These are phyloP conservation scores for Sterrhoptilus dennistouni DNA, from an alignment of 2,113 vertebrate species.

Conservation along the genomic window DNA sequence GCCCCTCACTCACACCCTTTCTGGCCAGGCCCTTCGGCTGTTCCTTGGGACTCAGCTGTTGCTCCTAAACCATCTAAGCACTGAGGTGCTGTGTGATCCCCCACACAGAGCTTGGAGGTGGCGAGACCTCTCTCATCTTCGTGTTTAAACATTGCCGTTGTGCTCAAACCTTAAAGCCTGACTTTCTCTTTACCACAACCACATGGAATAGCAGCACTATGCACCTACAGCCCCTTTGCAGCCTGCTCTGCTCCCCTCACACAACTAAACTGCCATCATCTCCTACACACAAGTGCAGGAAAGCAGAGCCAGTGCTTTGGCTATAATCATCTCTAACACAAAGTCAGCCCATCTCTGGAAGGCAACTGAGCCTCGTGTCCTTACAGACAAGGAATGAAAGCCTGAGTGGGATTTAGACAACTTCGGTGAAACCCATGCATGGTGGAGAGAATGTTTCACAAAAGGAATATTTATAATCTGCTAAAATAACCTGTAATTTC, in stretches of 20 bases:
- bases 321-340: background rate
- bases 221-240: background rate
- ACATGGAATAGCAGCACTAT: rapidly evolving
- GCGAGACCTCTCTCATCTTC: background rate
- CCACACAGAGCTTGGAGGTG: rapidly evolving
- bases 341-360: background rate
- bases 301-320: background rate
- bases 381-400: background rate
- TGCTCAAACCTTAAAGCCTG: background rate
- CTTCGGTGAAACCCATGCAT: rapidly evolving
- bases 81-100: background rate
- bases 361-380: background rate
- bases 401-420: background rate
- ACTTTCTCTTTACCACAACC: background rate
- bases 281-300: background rate
- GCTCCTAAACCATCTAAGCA: background rate
- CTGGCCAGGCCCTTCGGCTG: background rate
- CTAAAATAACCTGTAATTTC: background rate
- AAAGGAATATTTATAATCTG: background rate
- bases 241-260: background rate
- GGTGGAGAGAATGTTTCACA: background rate
- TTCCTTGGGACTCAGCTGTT: rapidly evolving
- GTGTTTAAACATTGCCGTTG: background rate
- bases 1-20: background rate
- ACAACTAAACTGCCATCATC: background rate